These are phyloP conservation scores for Sebastolobus altivelis DNA, from an alignment of 2,797 vertebrate genomes.

Conservation along the genomic window DNA sequence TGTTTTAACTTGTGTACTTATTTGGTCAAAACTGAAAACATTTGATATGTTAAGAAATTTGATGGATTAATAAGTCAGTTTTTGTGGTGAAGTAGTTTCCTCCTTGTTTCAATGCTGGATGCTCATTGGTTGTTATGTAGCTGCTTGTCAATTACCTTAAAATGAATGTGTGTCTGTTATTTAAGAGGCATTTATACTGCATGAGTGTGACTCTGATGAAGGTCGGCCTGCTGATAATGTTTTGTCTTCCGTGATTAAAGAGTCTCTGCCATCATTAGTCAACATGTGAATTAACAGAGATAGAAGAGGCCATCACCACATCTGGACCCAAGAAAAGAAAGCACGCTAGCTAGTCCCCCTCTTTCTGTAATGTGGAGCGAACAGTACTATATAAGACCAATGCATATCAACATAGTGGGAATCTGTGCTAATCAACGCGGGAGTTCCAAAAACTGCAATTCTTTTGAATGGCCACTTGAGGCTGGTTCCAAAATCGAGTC, in stretches of 20 bases:
- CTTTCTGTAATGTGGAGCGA: not conserved
- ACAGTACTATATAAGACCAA: not conserved
- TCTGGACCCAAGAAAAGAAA: not conserved
- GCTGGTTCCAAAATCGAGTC: no score
- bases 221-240: not conserved
- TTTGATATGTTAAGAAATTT: not conserved
- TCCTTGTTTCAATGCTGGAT: not conserved
- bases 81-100: not conserved
- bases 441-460: no score
- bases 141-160: not conserved
- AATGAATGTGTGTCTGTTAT: constrained; percentile 6
- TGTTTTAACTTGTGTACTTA: no score
- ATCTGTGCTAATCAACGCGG: no score
- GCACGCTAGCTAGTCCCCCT: no score
- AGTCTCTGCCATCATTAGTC: not conserved
- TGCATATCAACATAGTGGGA: not conserved
- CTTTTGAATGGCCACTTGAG: no score
- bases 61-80: not conserved
- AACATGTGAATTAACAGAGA: not conserved
- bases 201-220: not conserved
- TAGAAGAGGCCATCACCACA: not conserved
- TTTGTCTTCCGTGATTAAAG: constrained; percentile 15
- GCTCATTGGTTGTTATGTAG: constrained; percentile 4
- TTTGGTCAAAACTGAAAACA: not conserved
- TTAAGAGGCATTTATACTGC: not conserved